Base-by-base conservation (phyloP, 2,888 invertebrate species). In the Crematogaster levior region DNA sequence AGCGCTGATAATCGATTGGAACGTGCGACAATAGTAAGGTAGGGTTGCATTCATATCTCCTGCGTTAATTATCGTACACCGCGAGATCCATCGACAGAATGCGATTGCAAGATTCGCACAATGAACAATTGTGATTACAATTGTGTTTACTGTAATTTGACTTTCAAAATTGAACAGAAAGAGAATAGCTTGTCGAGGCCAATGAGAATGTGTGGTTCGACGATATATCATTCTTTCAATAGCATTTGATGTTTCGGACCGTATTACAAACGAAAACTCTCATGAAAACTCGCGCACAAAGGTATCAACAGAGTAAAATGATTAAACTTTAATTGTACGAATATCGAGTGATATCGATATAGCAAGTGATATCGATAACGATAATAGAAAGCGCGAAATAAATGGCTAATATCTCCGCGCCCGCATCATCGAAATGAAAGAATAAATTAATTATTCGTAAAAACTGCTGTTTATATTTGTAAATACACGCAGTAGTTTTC, bases 161-260 rank as follows among this genome's bases (percentile, higher is more conserved):
- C 73, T 72, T 56, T 70, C 53, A 77, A 56, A 56, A 53, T 72
- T 72, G 53, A 77, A 72, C 12, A 43, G 30, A 75, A 70, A 77
- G 53, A 43, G 53, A 77, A 77, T 72, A 30, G 77, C 18, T 40
- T 51, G 24, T 53, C 9, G 30, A 10, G 27, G 9, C 27, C n/a
- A 66, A 53, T 75, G 51, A 40, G 51, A 75, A 15, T 21, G 40
- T 18, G 68, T 27, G 27, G n/a, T 40, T 27, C 51, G 21, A 40
- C 66, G 66, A 75, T 75, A 53, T 37, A 66, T 66, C 51, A 51
- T 77, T 30, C 73, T 77, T 77, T 77, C 77, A 56, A 72, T n/a
- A 18, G 43, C 30, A 53, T 70, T 77, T 56, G 73, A 77, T 40
- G 18, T 56, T 53, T 43, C 21, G 24, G 30, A 70, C 10, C 51